Evolutionary conservation across 2,113 vertebrate genomes (phyloP).

Genomic region (Macrotis lagotis): DNA sequence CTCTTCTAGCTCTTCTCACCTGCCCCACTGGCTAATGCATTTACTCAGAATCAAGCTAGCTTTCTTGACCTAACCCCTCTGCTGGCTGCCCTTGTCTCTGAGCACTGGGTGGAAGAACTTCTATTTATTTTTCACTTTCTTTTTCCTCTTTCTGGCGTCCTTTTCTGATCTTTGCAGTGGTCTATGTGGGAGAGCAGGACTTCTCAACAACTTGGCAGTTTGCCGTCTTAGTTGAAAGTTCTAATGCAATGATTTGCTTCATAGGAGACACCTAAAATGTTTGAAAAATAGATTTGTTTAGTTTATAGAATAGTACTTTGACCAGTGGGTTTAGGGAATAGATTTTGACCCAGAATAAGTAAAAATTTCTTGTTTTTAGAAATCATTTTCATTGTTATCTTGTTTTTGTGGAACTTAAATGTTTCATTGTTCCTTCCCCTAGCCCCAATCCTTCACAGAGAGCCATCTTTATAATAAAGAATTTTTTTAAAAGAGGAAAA

Average conservation of each 20-base stretch:
- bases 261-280: background rate
- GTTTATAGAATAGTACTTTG: background rate
- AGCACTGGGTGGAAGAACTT: background rate
- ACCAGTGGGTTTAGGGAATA: background rate
- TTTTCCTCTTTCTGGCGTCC: background rate
- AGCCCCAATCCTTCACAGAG: background rate
- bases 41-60: background rate
- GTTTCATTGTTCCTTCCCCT: background rate
- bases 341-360: background rate
- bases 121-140: background rate
- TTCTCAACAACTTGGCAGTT: background rate
- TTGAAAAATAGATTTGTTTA: background rate
- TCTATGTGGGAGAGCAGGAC: background rate
- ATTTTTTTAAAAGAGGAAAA: background rate
- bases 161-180: background rate
- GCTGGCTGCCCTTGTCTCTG: background rate
- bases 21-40: background rate
- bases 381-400: background rate
- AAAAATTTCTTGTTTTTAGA: background rate
- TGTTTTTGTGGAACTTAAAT: background rate
- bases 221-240: background rate
- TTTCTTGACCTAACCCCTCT: background rate
- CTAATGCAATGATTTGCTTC: background rate
- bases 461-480: background rate
- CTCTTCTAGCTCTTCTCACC: background rate